phyloP scores from a whole-genome alignment of 2,888 invertebrate species.

The Drymonia ruficornis region DNA sequence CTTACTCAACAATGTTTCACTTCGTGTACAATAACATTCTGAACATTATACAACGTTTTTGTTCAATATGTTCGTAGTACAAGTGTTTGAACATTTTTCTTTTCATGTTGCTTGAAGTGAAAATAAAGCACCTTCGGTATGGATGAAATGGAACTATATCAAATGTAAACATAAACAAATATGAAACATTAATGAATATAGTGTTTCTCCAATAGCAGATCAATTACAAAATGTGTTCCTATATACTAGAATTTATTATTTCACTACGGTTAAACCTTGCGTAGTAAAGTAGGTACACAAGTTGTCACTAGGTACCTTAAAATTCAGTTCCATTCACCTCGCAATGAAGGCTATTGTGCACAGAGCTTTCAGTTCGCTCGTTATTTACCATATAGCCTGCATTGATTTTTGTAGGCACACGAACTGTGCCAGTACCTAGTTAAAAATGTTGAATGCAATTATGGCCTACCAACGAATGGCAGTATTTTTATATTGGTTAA shows the following conservation, averaged over 20 bases:
- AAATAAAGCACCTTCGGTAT: slow-evolving; percentile 22
- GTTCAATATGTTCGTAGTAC: slow-evolving; percentile 9
- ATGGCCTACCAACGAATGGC: no score
- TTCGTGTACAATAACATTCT: not conserved
- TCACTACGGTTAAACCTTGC: no score
- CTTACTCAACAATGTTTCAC: not conserved
- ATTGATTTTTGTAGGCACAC: not conserved
- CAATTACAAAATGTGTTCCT: no score
- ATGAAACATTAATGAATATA: no score
- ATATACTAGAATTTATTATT: no score
- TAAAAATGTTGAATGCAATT: no score
- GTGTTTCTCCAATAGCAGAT: not conserved
- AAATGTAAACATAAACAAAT: no score
- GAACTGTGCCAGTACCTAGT: not conserved
- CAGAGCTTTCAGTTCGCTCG: not conserved
- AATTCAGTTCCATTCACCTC: not conserved
- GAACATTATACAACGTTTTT: not conserved
- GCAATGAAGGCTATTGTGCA: not conserved
- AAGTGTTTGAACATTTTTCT: slow-evolving; percentile 14
- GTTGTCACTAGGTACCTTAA: no score
- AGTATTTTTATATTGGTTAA: no score
- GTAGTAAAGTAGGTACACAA: no score
- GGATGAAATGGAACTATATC: slow-evolving; percentile 16
- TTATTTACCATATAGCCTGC: not conserved
- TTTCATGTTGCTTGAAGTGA: slow-evolving; percentile 24